A percentile compares a stretch with the other conserved stretches of the same genome.
Evolutionary conservation across 2,888 invertebrate genomes (phyloP).

Genomic region (Diploptera punctata): DNA sequence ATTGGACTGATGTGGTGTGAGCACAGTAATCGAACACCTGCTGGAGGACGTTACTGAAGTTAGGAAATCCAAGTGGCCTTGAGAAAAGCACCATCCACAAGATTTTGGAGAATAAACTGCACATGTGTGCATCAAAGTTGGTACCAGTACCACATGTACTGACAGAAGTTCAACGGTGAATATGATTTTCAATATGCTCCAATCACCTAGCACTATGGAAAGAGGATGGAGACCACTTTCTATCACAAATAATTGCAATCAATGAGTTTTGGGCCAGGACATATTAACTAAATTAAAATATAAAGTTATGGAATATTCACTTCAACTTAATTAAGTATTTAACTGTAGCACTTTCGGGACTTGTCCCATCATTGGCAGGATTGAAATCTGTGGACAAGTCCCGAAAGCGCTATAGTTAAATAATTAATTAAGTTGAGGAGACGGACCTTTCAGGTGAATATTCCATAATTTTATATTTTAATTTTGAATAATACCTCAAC

Average conservation of each 20-base stretch:
- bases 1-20: neutral
- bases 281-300: neutral
- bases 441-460: too few species aligned
- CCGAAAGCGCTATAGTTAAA: too few species aligned
- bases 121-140: neutral
- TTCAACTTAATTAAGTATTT: too few species aligned
- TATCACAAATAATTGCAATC: conserved; percentile 1
- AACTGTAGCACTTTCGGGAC: too few species aligned
- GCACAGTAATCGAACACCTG: neutral
- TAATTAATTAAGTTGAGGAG: too few species aligned
- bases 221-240: neutral
- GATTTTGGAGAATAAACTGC: neutral
- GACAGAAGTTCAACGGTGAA: neutral
- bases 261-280: neutral
- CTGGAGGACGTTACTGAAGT: neutral
- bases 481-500: too few species aligned
- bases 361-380: too few species aligned
- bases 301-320: too few species aligned
- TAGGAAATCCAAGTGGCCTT: neutral
- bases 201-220: neutral
- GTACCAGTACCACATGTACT: neutral
- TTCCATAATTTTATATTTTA: too few species aligned
- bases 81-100: neutral
- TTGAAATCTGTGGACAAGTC: too few species aligned
- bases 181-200: neutral